A percentile compares a stretch with the other conserved stretches of the same genome.
phyloP scores from a whole-genome alignment of 2,888 invertebrate species.

The Polydrusus pterygomalis region DNA sequence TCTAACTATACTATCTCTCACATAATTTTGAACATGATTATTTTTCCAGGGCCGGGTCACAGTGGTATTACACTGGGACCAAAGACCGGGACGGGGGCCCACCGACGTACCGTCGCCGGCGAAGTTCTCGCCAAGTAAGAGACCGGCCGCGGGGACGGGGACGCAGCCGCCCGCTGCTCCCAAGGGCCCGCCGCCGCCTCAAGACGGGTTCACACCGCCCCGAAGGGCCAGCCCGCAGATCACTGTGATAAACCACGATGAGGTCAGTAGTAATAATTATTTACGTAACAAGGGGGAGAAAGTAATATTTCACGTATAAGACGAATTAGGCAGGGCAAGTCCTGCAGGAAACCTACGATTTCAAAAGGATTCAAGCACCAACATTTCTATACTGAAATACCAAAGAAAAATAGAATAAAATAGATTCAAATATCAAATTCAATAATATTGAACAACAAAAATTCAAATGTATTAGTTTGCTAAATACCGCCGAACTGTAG shows the following conservation, averaged over 20 bases:
- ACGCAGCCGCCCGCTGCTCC: slow-evolving; percentile 70
- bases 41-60: slow-evolving; percentile 55
- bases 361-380: too few species aligned
- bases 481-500: too few species aligned
- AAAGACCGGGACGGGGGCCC: slow-evolving; percentile 79
- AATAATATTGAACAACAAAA: too few species aligned
- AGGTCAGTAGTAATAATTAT: slow-evolving; percentile 72
- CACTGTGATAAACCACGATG: slow-evolving; percentile 95
- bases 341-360: too few species aligned
- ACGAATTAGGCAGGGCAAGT: too few species aligned
- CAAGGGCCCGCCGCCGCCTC: slow-evolving; percentile 52
- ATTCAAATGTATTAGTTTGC: too few species aligned
- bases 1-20: too few species aligned
- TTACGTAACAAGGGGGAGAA: neutral
- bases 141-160: slow-evolving; percentile 76
- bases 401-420: too few species aligned
- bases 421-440: too few species aligned
- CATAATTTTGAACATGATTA: too few species aligned
- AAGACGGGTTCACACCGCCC: slow-evolving; percentile 53
- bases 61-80: slow-evolving; percentile 96
- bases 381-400: too few species aligned
- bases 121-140: slow-evolving; percentile 77
- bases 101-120: slow-evolving; percentile 72
- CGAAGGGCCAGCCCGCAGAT: slow-evolving; percentile 84
- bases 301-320: too few species aligned